Conservation (phyloP, 1,140 invertebrate species). For the Dermatophagoides farinae region DNA sequence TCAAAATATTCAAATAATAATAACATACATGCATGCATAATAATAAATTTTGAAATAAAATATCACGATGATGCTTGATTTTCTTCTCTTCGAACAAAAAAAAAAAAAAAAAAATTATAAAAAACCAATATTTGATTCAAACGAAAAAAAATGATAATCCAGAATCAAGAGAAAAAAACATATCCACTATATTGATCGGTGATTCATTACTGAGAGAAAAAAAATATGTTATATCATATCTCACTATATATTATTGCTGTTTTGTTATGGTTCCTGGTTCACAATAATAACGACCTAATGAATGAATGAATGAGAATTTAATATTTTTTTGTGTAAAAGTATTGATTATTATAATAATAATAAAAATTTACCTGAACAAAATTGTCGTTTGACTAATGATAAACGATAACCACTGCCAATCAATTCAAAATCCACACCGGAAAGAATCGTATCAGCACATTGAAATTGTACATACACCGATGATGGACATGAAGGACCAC, state of each 20-base stretch:
- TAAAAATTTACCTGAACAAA: slow-evolving; percentile 59
- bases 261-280: background rate
- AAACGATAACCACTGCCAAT: slow-evolving; percentile 67
- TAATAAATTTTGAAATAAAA: too few relatives aligned
- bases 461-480: slow-evolving; percentile 78
- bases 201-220: too few relatives aligned
- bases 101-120: too few relatives aligned
- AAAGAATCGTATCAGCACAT: slow-evolving; percentile 79
- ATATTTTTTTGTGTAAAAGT: background rate
- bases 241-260: background rate
- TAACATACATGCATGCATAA: too few relatives aligned
- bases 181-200: too few relatives aligned
- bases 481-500: slow-evolving; percentile 57
- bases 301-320: background rate
- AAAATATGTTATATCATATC: too few relatives aligned
- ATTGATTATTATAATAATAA: background rate
- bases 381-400: slow-evolving; percentile 76
- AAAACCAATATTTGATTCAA: too few relatives aligned
- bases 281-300: slow-evolving; percentile 1
- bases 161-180: too few relatives aligned
- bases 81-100: too few relatives aligned
- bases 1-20: too few relatives aligned
- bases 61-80: too few relatives aligned
- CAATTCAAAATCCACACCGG: slow-evolving; percentile 78
- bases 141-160: too few relatives aligned